Percentiles rank a stretch among this genome's conserved stretches.
Conservation (phyloP, 2,113 vertebrate species). For the Deroptyus accipitrinus region DNA sequence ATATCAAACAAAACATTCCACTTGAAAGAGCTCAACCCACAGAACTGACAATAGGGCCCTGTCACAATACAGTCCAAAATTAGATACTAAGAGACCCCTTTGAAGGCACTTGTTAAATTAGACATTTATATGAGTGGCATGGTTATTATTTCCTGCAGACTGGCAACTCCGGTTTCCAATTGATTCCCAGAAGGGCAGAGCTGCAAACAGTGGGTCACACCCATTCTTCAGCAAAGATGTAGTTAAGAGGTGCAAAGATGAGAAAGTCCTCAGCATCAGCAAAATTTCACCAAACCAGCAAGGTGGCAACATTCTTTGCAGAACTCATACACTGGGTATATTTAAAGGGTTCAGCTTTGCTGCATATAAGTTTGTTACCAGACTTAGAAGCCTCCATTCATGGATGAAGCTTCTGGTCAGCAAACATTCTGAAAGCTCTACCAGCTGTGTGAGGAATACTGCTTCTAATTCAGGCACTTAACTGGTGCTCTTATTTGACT, state of each 20-base stretch:
- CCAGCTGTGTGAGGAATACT: rapidly evolving
- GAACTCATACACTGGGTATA: background rate
- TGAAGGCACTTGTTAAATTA: background rate
- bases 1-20: background rate
- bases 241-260: background rate
- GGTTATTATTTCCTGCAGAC: constrained; percentile 25
- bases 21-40: background rate
- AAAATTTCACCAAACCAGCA: background rate
- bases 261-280: background rate
- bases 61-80: background rate
- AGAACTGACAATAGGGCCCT: rapidly evolving
- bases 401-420: background rate
- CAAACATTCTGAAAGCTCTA: background rate
- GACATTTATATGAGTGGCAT: background rate
- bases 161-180: background rate
- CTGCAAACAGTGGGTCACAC: constrained; percentile 21
- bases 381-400: background rate
- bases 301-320: background rate
- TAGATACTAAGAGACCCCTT: background rate
- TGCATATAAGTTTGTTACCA: background rate
- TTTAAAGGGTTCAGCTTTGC: background rate
- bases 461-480: background rate
- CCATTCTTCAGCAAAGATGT: background rate
- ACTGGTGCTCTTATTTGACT: background rate
- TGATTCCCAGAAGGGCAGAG: constrained; percentile 15